Base-by-base conservation (phyloP, 2,797 vertebrate genomes). In the Catharus ustulatus region DNA sequence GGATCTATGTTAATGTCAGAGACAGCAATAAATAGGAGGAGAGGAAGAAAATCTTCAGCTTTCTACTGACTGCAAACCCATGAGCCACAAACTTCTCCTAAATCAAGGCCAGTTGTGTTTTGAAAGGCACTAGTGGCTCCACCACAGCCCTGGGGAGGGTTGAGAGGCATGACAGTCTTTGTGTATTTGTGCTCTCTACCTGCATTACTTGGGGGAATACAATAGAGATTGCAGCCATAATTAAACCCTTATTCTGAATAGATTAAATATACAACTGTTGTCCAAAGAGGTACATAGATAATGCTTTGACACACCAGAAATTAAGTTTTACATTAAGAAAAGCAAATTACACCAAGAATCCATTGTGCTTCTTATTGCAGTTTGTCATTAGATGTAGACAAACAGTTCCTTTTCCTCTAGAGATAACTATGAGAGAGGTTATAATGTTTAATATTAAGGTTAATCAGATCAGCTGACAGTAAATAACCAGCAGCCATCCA, bases 401-500 rank as follows among this genome's bases (percentile, higher is more conserved):
- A 88, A 81, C 20, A 75, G 27, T 9, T 61, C 20, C 30, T 67
- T 89, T 64, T 57, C 32, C 48, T 69, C 71, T 61, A 58, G 55
- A 78, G 62, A 46, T 42, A 32, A 18, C 42, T 58, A 51, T 14
- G 23, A 46, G 30, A 81, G 32, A 84, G 48, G 24, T 83, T 87
- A 83, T 23, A 54, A 45, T 13, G 26, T 71, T 27, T 30, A 66
- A 79, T 59, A 89, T 66, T 79, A 71, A 69, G 29, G 22, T 69
- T 69, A 91, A 91, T 71, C 43, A 57, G 64, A 91, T 73, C 82
- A 94, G 27, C 48, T 94, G 78, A 93, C 58, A 66, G 48, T 52
- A 83, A 87, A 85, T 62, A 83, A 77, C 61, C 63, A 95, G 85
- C 83, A 83, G 48, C 55, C 83, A 94, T 43, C 87, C 72, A 89